Evolutionary conservation across 2,113 vertebrate genomes (phyloP).

Genomic region (Patagioenas fasciata): DNA sequence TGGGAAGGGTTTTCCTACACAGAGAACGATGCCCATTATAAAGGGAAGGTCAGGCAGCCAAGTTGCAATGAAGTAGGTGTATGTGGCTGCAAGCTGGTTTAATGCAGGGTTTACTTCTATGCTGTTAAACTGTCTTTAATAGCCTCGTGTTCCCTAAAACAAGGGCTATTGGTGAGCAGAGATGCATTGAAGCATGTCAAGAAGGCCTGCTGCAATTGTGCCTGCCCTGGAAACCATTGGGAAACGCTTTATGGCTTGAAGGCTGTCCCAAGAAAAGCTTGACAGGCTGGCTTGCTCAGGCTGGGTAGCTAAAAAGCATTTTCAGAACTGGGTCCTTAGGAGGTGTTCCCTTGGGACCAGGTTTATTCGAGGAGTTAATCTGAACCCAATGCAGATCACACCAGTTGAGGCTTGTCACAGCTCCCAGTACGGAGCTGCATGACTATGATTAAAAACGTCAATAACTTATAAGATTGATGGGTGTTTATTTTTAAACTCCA

Average conservation of each 20-base stretch:
- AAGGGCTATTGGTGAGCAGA: neutral
- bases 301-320: neutral
- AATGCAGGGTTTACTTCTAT: neutral
- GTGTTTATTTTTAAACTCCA: neutral
- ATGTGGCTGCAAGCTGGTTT: neutral
- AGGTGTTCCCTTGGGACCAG: neutral
- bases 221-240: neutral
- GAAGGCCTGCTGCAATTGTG: neutral
- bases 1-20: constrained; percentile 33
- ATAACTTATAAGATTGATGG: neutral
- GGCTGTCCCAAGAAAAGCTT: neutral
- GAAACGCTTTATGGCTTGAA: neutral
- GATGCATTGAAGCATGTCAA: neutral
- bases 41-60: neutral
- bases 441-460: neutral
- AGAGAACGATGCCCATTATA: constrained; percentile 19
- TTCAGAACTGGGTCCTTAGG: neutral
- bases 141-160: neutral
- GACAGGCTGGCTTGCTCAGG: neutral
- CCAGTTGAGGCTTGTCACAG: neutral
- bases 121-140: neutral
- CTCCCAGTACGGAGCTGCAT: neutral
- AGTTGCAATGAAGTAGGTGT: neutral
- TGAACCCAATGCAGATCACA: neutral
- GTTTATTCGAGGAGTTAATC: neutral